A percentile compares a stretch with the other conserved stretches of the same genome.
These are phyloP conservation scores for Rhea pennata DNA, from an alignment of 2,113 vertebrate genomes.

Conservation along the genomic window DNA sequence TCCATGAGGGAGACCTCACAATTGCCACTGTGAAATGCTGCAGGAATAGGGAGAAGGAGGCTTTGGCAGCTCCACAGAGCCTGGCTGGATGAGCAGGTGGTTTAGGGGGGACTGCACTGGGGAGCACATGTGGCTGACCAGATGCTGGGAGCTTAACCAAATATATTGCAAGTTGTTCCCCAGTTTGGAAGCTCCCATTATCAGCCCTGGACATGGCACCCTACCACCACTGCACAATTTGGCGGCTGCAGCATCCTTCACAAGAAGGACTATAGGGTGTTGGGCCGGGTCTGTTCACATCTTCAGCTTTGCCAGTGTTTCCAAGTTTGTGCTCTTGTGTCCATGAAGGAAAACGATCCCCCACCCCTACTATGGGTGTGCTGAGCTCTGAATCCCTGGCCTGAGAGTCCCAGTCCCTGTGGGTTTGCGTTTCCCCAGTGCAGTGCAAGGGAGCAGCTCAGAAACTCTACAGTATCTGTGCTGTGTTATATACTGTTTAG, in stretches of 20 bases:
- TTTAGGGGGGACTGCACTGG: not conserved
- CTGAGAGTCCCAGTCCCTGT: not conserved
- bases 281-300: not conserved
- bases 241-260: not conserved
- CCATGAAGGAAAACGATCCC: not conserved
- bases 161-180: not conserved
- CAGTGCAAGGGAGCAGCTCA: not conserved
- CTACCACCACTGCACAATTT: accelerated
- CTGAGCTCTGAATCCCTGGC: not conserved
- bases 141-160: not conserved
- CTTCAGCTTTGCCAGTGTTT: accelerated
- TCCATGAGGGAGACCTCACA: not conserved
- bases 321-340: not conserved
- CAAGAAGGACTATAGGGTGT: accelerated
- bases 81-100: not conserved
- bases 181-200: not conserved
- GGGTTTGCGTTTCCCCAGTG: not conserved
- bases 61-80: not conserved
- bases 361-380: accelerated
- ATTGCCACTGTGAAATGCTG: not conserved
- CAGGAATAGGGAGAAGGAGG: not conserved
- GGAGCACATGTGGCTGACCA: not conserved
- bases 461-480: not conserved
- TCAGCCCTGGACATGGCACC: accelerated
- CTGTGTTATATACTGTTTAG: accelerated